These are phyloP conservation scores for Takifugu ocellatus DNA, from an alignment of 2,797 vertebrate genomes.

Conservation along the genomic window DNA sequence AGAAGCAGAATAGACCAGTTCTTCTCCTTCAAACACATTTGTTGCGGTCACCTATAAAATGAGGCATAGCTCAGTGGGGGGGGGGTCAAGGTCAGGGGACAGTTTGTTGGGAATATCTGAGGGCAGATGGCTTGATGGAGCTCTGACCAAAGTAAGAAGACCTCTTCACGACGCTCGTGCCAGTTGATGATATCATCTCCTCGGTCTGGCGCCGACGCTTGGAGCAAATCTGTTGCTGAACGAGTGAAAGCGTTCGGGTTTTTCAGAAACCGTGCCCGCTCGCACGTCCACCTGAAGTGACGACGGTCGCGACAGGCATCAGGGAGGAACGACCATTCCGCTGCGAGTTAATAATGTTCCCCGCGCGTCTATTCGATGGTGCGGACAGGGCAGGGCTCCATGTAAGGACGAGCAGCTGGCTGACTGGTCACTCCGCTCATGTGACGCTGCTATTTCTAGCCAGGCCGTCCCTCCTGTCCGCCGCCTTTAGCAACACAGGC, in stretches of 20 bases:
- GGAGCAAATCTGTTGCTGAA: too few relatives aligned
- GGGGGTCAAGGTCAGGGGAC: too few relatives aligned
- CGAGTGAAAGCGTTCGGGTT: too few relatives aligned
- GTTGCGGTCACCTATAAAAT: slow-evolving; percentile 2
- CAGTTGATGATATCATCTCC: too few relatives aligned
- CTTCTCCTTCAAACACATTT: slow-evolving; percentile 20
- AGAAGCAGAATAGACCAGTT: slow-evolving; percentile 26
- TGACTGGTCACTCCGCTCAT: slow-evolving; percentile 70
- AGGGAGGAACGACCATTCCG: slow-evolving; percentile 18
- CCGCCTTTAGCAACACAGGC: slow-evolving; percentile 67
- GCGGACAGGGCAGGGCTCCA: slow-evolving; percentile 41
- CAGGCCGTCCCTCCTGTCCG: slow-evolving; percentile 58
- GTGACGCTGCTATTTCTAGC: slow-evolving; percentile 80
- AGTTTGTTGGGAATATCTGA: too few relatives aligned
- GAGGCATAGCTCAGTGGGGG: too few relatives aligned
- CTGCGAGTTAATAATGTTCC: slow-evolving; percentile 27
- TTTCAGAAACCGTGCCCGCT: too few relatives aligned
- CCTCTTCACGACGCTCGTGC: too few relatives aligned
- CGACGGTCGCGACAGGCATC: slow-evolving; percentile 8
- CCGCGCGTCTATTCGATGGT: slow-evolving; percentile 39
- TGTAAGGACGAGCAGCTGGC: slow-evolving; percentile 75
- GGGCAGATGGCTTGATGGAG: too few relatives aligned
- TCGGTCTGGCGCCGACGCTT: too few relatives aligned
- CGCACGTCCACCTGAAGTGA: too few relatives aligned
- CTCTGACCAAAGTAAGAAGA: too few relatives aligned